These are phyloP conservation scores for Aphis gossypii DNA, from an alignment of 1,140 invertebrate species.

Conservation along the genomic window DNA sequence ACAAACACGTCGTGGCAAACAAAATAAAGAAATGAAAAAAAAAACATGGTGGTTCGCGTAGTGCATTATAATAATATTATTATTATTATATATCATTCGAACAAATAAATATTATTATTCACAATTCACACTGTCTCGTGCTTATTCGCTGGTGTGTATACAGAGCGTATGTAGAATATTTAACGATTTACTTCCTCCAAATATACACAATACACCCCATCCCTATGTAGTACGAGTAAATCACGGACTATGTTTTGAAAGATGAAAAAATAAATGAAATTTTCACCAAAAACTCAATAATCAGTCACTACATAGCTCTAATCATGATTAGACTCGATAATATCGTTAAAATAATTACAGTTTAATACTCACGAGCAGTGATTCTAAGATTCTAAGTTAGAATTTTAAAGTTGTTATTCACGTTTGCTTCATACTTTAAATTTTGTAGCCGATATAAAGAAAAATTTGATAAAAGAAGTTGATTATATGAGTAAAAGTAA, in stretches of 20 bases:
- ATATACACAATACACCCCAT: too few relatives aligned
- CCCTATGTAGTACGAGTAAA: background rate
- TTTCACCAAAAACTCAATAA: background rate
- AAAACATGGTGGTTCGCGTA: background rate
- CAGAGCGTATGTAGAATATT: background rate
- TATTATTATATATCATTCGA: background rate
- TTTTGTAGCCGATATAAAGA: background rate
- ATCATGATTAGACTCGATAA: background rate
- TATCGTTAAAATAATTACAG: too few relatives aligned
- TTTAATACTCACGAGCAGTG: background rate
- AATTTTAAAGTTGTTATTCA: background rate
- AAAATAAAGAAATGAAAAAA: background rate
- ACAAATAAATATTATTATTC: constrained; percentile 12
- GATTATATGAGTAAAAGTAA: background rate
- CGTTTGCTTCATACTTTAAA: background rate
- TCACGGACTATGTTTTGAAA: background rate
- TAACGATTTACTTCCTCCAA: background rate
- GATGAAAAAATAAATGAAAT: background rate
- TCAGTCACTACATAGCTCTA: background rate
- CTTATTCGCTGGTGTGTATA: background rate
- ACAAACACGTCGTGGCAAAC: background rate
- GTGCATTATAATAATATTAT: constrained; percentile 7
- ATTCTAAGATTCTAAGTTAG: background rate
- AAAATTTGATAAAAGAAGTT: background rate
- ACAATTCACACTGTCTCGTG: background rate